Evolutionary conservation across 2,888 invertebrate species (phyloP), one percentile per base, ranked within the genome.

Genomic region (Osmoderma eremita): DNA sequence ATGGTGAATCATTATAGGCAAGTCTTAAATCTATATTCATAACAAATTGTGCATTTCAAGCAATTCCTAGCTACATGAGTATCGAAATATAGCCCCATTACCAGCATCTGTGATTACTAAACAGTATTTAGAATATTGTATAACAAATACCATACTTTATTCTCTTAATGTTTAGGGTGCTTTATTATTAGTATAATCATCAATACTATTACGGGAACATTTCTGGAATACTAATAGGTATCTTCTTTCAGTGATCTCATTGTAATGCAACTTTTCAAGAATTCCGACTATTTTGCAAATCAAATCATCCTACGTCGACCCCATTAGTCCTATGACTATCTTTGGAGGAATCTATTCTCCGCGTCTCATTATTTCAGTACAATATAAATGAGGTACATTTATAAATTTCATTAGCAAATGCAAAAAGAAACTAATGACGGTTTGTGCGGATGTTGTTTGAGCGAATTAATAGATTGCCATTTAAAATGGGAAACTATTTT

Each of bases 381-480:
- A 51, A n/a, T 51, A 51, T 63, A 39, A 63, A 63, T 63, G 63
- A 63, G 10, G 30, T 42, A 42, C 51, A 63, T 63, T 63, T 42
- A 51, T 63, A 63, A 41, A 24, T 22, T 51, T 63, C 63, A 42
- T 39, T 24, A 17, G 22, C 24, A 42, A 63, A 51, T 53, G 45
- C 17, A 36, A 42, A 63, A 39, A 24, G 5, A 24, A 30, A 30
- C 5, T 30, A 30, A 30, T 30, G 30, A 1, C 30, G 30, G 30
- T 30, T 30, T 30, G 30, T 30, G n/a, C n/a, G n/a, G n/a, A n/a
- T n/a, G n/a, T n/a, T n/a, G 30, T 30, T 30, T 30, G 30, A 30
- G 3, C 3, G 5, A 30, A 30, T 6, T 30, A 3, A 30, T 30
- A 6, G 30, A 10, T 30, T 30, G 10, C 8, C 5, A 30, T 30